Conservation (phyloP, 1,140 invertebrate genomes). For the Coptotermes formosanus region DNA sequence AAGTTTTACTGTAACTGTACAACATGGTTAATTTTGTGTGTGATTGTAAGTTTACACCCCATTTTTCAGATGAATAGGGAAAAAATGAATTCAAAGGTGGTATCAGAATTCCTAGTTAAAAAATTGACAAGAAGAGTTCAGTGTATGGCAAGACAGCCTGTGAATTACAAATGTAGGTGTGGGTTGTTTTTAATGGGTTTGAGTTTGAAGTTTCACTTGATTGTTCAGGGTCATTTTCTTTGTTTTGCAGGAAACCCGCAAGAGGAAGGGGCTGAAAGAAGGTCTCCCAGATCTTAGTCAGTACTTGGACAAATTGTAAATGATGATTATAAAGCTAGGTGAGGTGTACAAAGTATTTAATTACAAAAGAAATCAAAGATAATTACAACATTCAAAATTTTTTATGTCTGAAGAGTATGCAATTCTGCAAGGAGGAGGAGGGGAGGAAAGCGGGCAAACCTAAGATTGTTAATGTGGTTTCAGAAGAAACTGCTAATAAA, state of each 20-base stretch:
- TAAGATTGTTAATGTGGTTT: neutral
- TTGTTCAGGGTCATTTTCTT: slow-evolving; percentile 38
- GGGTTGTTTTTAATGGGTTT: too few relatives aligned
- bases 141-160: too few relatives aligned
- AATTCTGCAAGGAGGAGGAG: neutral
- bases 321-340: slow-evolving; percentile 20
- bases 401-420: neutral
- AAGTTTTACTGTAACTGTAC: too few relatives aligned
- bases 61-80: too few relatives aligned
- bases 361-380: neutral
- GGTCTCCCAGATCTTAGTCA: slow-evolving; percentile 88
- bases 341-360: slow-evolving; percentile 34
- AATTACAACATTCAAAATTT: neutral
- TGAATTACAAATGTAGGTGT: too few relatives aligned
- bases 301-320: slow-evolving; percentile 94
- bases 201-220: too few relatives aligned
- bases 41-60: too few relatives aligned
- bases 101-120: too few relatives aligned
- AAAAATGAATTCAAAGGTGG: too few relatives aligned
- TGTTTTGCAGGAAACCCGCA: slow-evolving; percentile 83
- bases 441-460: neutral
- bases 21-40: too few relatives aligned
- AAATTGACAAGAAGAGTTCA: too few relatives aligned
- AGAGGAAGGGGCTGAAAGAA: slow-evolving; percentile 99
- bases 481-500: too few relatives aligned